A percentile compares a stretch with the other conserved stretches of the same genome.
Evolutionary conservation across 2,113 vertebrate species (phyloP).

Genomic region (Platichthys stellatus): DNA sequence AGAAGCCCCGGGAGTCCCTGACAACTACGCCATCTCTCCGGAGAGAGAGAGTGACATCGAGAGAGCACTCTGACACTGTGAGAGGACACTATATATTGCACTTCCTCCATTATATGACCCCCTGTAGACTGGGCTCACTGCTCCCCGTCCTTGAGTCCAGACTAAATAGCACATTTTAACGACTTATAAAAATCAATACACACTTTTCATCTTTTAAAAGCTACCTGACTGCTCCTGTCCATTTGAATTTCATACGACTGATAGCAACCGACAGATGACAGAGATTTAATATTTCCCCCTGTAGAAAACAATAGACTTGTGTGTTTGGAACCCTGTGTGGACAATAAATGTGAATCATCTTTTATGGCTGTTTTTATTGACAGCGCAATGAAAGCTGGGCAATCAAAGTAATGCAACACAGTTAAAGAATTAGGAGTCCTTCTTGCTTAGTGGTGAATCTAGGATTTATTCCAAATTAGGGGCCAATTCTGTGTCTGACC

Average conservation of each 20-base stretch:
- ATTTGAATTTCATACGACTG: slow-evolving; percentile 65
- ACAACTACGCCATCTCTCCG: slow-evolving; percentile 47
- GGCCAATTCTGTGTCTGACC: too few relatives aligned
- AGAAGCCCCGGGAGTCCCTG: slow-evolving; percentile 49
- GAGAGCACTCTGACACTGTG: slow-evolving; percentile 63
- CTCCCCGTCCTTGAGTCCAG: slow-evolving; percentile 47
- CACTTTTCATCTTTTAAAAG: slow-evolving; percentile 74
- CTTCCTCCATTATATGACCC: slow-evolving; percentile 57
- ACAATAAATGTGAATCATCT: background rate
- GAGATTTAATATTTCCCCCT: slow-evolving; percentile 23
- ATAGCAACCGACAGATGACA: slow-evolving; percentile 45
- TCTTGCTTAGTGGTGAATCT: background rate
- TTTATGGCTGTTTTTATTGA: background rate
- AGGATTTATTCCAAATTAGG: background rate
- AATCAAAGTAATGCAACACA: slow-evolving; percentile 28
- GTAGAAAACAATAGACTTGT: background rate
- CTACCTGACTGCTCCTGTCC: slow-evolving; percentile 68
- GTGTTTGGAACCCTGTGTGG: background rate
- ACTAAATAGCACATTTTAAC: slow-evolving; percentile 67
- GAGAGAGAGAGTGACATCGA: slow-evolving; percentile 50
- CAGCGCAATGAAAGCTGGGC: background rate
- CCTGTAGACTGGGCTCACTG: slow-evolving; percentile 31
- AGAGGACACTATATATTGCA: slow-evolving; percentile 59
- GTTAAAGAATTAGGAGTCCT: background rate
- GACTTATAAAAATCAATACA: slow-evolving; percentile 74